Conservation (phyloP, 2,888 invertebrate species). For the Pyrocoelia pectoralis region DNA sequence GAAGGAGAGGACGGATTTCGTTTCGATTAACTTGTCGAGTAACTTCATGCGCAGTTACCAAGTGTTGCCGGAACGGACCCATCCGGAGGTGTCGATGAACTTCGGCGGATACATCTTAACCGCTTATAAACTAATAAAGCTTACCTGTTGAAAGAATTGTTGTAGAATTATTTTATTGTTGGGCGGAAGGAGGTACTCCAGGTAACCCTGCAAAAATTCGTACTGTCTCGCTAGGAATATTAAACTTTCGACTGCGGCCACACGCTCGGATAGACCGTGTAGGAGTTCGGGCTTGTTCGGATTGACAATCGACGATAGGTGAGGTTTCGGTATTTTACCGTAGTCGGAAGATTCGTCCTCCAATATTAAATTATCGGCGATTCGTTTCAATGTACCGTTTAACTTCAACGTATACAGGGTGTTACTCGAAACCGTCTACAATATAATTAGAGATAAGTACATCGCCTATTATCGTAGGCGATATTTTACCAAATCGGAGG, state of each 20-base stretch:
- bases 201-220: constrained; percentile 81
- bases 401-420: constrained; percentile 73
- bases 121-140: constrained; percentile 62
- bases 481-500: constrained; percentile 73
- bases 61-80: constrained; percentile 88
- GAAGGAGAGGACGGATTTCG: constrained; percentile 74
- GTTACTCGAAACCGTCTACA: constrained; percentile 62
- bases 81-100: constrained; percentile 93
- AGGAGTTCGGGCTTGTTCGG: constrained; percentile 74
- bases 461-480: no score
- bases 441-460: no score
- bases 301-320: constrained; percentile 71
- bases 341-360: constrained; percentile 50
- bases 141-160: constrained; percentile 73
- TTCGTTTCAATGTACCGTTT: constrained; percentile 77
- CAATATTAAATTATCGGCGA: constrained; percentile 75
- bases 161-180: constrained; percentile 73
- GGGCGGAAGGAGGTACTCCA: constrained; percentile 82
- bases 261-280: constrained; percentile 84
- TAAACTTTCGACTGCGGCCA: constrained; percentile 92
- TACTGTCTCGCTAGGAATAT: constrained; percentile 90
- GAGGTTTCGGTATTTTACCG: constrained; percentile 63
- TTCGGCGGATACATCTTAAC: constrained; percentile 89
- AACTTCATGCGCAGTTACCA: constrained; percentile 93
- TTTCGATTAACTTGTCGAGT: constrained; percentile 80